Evolutionary conservation across 1,140 invertebrate genomes (phyloP), one percentile per base, ranked within the genome.

Genomic region (Drosophila hydei): DNA sequence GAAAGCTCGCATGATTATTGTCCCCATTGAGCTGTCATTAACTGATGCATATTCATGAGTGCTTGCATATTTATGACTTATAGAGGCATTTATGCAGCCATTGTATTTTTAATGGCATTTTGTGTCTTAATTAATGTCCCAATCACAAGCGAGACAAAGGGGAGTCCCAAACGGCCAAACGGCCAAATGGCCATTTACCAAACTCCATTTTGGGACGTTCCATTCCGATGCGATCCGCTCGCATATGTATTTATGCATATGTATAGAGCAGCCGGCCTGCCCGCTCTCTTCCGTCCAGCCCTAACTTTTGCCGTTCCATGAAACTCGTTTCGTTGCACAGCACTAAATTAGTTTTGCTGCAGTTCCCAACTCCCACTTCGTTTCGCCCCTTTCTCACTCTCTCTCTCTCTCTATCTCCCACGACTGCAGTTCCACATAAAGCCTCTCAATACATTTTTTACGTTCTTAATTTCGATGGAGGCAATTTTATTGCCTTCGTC

Each of bases 71-170:
- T 36, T 8, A 43, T 43, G 48, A 81, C 51, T 55, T 65, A 70
- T 62, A 50, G 19, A 60, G 51, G 69, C 64, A 55, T 59, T 36
- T 14, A 40, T 36, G 52, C 36, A 62, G 4, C 55, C 52, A 70
- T 58, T 40, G 45, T 72, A 16, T 18, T 75, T 47, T 71, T 70
- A 74, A 69, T 62, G 61, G 70, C 71, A 85, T 69, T 78, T 88
- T 87, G 83, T 87, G 78, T 87, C 81, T 88, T 88, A 88, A 87
- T 87, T 87, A 87, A 87, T 87, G 81, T 81, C 68, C 81, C 81
- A 87, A 81, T 75, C 80, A 71, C 47, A 68, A 79, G 52, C 38
- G 38, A 63, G 55, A 30, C 45, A 25, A 42, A 55, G 23, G n/a
- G 5, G 11, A 45, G 12, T 11, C 43, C 54, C 73, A 56, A 79